Evolutionary conservation across 1,140 invertebrate genomes (phyloP), one percentile per base, ranked within the genome.

Genomic region (Maniola jurtina): DNA sequence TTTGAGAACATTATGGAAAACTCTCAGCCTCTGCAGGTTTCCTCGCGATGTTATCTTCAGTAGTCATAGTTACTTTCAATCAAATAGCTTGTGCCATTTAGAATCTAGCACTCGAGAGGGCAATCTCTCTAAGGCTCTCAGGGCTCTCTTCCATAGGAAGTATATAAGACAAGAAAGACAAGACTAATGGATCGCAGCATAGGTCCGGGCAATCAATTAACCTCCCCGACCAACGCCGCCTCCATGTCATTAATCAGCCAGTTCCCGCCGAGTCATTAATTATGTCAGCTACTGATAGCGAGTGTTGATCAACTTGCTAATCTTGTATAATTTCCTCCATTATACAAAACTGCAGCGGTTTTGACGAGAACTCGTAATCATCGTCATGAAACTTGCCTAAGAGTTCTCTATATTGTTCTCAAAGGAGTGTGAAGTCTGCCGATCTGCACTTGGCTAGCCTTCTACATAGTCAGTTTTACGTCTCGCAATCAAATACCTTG

Each of bases 141-240:
- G 6, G 10, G 40, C n/a, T n/a, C n/a, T n/a, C n/a, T n/a, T n/a
- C n/a, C n/a, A n/a, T n/a, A n/a, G 40, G 40, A 11, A 11, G 10
- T 3, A 11, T n/a, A n/a, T 1, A 16, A 13, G 16, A 16, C 48
- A 52, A 25, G 48, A 52, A 52, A 15, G 48, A 52, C 48, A 52
- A 16, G 48, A 52, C 14, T 52, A 52, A 52, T 52, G 48, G 48
- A 25, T 25, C 48, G 48, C 6, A 15, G 48, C 48, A 52, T 52
- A 52, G 48, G 48, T 52, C 15, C 5, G 16, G 48, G 48, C 48
- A 52, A 52, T 52, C 48, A 52, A 52, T 52, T 52, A 52, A 52
- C 48, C 48, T 52, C 16, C 16, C 48, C 48, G 48, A 25, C 48
- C 48, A 25, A 6, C 14, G 6, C 48, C 48, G 5, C 48, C 16